phyloP scores from a whole-genome alignment of 2,113 vertebrate species.

The Oriolus oriolus region DNA sequence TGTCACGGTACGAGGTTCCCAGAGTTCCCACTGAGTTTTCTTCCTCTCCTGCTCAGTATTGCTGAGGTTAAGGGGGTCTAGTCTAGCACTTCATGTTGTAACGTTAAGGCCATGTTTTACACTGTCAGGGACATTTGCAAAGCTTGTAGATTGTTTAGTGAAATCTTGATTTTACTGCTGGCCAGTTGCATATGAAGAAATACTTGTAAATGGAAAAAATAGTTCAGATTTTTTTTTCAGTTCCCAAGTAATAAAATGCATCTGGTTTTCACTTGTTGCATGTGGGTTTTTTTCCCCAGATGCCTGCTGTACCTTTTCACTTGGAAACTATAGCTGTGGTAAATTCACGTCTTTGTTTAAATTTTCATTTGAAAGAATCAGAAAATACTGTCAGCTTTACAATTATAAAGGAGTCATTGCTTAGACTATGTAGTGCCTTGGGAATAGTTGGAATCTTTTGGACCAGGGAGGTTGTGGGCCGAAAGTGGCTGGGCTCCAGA shows the following conservation, averaged over 20 bases:
- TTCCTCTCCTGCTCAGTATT: not conserved
- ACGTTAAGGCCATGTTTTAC: not conserved
- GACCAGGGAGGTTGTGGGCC: not conserved
- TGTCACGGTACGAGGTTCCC: not conserved
- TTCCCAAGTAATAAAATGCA: not conserved
- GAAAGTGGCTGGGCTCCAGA: not conserved
- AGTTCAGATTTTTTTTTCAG: not conserved
- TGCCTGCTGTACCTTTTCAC: not conserved
- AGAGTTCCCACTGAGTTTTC: not conserved
- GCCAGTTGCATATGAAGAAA: not conserved
- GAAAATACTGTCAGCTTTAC: not conserved
- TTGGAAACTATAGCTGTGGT: not conserved
- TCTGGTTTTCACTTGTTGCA: not conserved
- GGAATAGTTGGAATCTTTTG: not conserved
- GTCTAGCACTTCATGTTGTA: not conserved
- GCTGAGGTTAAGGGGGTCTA: not conserved
- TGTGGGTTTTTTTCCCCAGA: not conserved
- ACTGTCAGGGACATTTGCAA: not conserved
- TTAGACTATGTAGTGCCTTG: not conserved
- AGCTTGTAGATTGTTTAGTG: not conserved
- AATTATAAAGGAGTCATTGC: not conserved
- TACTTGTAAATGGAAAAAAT: not conserved
- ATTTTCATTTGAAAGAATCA: not conserved
- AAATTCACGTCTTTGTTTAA: not conserved
- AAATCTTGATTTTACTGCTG: not conserved